These are phyloP conservation scores for Abscondita cerata DNA, from an alignment of 2,888 invertebrate genomes.

Conservation along the genomic window DNA sequence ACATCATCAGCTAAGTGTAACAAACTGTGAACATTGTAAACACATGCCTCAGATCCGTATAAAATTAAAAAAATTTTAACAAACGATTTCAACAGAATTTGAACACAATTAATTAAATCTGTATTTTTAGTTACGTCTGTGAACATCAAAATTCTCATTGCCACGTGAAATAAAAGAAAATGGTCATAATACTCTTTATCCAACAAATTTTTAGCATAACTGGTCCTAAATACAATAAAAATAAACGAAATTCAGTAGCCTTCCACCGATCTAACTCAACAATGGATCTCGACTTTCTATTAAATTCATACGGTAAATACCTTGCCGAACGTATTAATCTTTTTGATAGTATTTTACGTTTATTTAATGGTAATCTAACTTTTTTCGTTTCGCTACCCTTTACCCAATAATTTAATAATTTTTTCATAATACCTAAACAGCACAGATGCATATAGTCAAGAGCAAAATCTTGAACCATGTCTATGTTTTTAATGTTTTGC, in stretches of 20 bases:
- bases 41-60: conserved; percentile 6
- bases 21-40: conserved; percentile 21
- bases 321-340: background rate
- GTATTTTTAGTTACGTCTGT: background rate
- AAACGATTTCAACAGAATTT: background rate
- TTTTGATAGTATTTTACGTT: no score
- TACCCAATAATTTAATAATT: conserved; percentile 15
- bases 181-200: conserved; percentile 17
- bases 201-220: conserved; percentile 19
- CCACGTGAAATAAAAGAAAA: conserved; percentile 26
- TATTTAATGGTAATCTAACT: no score
- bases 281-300: conserved; percentile 29
- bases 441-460: conserved; percentile 23
- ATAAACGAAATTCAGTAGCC: conserved; percentile 34
- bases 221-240: conserved; percentile 27
- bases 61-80: background rate
- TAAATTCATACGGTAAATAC: conserved; percentile 32
- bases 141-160: conserved; percentile 17
- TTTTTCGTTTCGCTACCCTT: background rate
- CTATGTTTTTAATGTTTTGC: conserved; percentile 3
- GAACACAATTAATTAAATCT: conserved; percentile 5
- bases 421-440: conserved; percentile 19
- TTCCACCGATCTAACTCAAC: conserved; percentile 30
- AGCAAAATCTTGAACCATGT: conserved; percentile 9
- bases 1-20: conserved; percentile 37